phyloP scores from a whole-genome alignment of 2,888 invertebrate species.

The Gasteruption jaculator region DNA sequence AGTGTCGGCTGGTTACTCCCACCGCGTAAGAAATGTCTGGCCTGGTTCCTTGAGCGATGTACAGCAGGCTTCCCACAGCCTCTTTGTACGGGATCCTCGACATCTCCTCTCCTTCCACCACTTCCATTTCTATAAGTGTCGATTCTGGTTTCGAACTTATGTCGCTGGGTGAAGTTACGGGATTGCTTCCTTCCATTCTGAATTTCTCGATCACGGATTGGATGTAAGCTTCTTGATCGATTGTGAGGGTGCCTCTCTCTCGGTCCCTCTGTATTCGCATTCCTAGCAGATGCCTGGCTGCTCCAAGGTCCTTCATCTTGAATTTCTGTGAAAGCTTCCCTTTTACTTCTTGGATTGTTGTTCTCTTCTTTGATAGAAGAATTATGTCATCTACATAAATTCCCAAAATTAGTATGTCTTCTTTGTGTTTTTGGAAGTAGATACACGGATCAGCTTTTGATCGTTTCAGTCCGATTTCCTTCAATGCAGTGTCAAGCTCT shows the following conservation, averaged over 20 bases:
- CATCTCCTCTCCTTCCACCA: conserved; percentile 4
- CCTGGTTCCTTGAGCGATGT: conserved; percentile 13
- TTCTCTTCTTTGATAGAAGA: conserved; percentile 11
- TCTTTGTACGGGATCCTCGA: conserved; percentile 14
- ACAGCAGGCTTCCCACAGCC: conserved; percentile 17
- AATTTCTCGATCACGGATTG: conserved; percentile 13
- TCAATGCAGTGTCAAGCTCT: conserved; percentile 16
- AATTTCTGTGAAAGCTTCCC: conserved; percentile 10
- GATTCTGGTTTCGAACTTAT: conserved; percentile 14
- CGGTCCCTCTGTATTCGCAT: conserved; percentile 13
- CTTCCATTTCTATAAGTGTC: neutral
- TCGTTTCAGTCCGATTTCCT: conserved; percentile 6
- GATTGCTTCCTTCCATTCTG: conserved; percentile 18
- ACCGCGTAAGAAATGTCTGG: conserved; percentile 19
- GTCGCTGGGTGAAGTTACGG: conserved; percentile 19
- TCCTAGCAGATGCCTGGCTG: conserved; percentile 17
- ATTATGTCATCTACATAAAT: conserved; percentile 24
- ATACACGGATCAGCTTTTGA: conserved; percentile 20
- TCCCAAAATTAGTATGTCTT: conserved; percentile 10
- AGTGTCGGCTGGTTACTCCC: conserved; percentile 13
- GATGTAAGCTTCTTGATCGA: conserved; percentile 17
- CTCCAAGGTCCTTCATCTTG: conserved; percentile 18
- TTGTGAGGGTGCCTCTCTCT: neutral
- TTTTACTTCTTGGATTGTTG: conserved; percentile 6
- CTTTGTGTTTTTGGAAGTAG: conserved; percentile 10